Evolutionary conservation across 2,797 vertebrate genomes (phyloP).

Genomic region (Pithecia hirsuta): DNA sequence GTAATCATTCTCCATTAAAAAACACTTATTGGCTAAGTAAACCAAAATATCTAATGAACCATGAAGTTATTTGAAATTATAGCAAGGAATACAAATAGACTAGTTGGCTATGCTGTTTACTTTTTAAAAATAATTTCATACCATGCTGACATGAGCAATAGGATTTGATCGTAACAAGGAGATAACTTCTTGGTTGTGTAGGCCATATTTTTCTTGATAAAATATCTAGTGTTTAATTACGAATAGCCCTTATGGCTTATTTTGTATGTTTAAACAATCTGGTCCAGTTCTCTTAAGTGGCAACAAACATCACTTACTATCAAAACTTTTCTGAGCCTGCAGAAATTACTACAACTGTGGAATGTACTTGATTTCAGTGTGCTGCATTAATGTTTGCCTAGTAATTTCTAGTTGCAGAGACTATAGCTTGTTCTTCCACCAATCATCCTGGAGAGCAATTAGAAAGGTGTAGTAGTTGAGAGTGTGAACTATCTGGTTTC

Average conservation of each 20-base stretch:
- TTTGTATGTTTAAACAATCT: conserved; percentile 44
- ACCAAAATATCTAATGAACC: conserved; percentile 50
- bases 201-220: background rate
- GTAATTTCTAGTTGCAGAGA: background rate
- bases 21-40: background rate
- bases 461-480: background rate
- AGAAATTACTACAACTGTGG: conserved; percentile 18
- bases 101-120: conserved; percentile 1
- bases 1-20: conserved; percentile 57
- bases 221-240: background rate
- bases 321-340: background rate
- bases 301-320: conserved; percentile 1
- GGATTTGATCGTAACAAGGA: background rate
- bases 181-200: background rate
- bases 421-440: background rate
- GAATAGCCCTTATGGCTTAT: background rate
- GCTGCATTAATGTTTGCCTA: conserved; percentile 1
- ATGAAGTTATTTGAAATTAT: conserved; percentile 59
- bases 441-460: background rate
- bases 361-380: conserved; percentile 30
- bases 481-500: background rate
- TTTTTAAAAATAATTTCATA: conserved; percentile 6
- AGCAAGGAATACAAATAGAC: conserved; percentile 37
- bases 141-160: background rate
- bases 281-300: background rate